phyloP scores from a whole-genome alignment of 2,797 vertebrate species.

The Babyrousa celebensis region DNA sequence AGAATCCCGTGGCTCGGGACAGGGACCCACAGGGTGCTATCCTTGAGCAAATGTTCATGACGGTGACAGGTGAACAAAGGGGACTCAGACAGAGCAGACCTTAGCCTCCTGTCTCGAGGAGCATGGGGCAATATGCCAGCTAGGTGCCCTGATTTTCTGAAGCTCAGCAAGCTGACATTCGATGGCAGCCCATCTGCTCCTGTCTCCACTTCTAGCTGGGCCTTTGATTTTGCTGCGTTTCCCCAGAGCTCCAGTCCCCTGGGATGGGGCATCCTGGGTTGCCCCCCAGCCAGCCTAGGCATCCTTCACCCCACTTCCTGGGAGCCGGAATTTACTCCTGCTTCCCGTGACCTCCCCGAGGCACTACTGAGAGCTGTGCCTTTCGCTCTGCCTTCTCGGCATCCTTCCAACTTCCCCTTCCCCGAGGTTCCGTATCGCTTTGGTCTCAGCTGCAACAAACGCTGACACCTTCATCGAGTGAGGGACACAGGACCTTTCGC shows the following conservation, averaged over 20 bases:
- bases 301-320: neutral
- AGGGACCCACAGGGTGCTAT: fast-evolving
- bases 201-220: neutral
- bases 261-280: neutral
- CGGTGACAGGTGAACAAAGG: neutral
- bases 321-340: neutral
- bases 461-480: neutral
- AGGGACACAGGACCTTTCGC: neutral
- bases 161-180: neutral
- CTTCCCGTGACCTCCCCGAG: neutral
- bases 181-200: neutral
- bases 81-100: too few species aligned
- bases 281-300: too few species aligned
- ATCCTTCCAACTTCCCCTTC: neutral
- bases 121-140: too few species aligned
- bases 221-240: neutral
- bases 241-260: neutral
- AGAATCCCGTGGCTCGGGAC: neutral
- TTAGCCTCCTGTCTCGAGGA: neutral
- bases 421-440: neutral
- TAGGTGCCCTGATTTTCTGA: neutral
- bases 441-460: neutral
- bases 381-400: neutral
- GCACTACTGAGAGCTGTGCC: too few species aligned
- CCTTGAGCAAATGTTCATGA: neutral